These are phyloP conservation scores for Morone saxatilis DNA, from an alignment of 2,113 vertebrate species.

Conservation along the genomic window DNA sequence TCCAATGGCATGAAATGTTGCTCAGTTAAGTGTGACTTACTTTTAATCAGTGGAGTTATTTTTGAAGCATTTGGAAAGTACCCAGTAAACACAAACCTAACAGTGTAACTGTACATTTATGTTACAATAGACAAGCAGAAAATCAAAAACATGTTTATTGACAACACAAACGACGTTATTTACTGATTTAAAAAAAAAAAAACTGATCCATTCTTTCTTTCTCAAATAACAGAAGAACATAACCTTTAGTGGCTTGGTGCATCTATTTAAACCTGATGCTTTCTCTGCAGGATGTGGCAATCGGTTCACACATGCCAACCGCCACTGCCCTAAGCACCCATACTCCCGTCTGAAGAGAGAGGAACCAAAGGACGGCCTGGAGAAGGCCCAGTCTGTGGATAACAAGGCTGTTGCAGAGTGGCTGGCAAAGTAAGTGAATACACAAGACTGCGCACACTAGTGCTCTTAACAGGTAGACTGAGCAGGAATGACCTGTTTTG, in stretches of 20 bases:
- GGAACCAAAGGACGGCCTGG: slow-evolving; percentile 87
- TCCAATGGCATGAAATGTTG: neutral
- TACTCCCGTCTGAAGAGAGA: slow-evolving; percentile 95
- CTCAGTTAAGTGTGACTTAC: neutral
- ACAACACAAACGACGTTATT: neutral
- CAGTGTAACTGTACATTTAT: neutral
- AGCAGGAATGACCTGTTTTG: neutral
- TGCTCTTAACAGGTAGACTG: neutral
- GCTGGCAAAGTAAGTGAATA: slow-evolving; percentile 91
- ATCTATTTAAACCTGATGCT: slow-evolving; percentile 5
- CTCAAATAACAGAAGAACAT: neutral
- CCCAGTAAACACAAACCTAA: slow-evolving; percentile 26
- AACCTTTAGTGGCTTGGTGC: neutral
- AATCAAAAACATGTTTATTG: neutral
- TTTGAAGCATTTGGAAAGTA: slow-evolving; percentile 58
- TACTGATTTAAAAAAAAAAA: neutral
- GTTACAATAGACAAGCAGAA: neutral
- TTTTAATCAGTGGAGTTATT: neutral
- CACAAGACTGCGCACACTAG: neutral
- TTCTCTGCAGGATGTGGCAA: slow-evolving; percentile 90
- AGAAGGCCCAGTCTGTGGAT: slow-evolving; percentile 89
- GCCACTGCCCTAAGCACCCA: slow-evolving; percentile 96
- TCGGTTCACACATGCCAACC: slow-evolving; percentile 97
- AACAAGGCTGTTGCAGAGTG: slow-evolving; percentile 98
- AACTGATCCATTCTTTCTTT: no score